Evolutionary conservation across 2,797 vertebrate genomes (phyloP).

Genomic region (Microhierax caerulescens): DNA sequence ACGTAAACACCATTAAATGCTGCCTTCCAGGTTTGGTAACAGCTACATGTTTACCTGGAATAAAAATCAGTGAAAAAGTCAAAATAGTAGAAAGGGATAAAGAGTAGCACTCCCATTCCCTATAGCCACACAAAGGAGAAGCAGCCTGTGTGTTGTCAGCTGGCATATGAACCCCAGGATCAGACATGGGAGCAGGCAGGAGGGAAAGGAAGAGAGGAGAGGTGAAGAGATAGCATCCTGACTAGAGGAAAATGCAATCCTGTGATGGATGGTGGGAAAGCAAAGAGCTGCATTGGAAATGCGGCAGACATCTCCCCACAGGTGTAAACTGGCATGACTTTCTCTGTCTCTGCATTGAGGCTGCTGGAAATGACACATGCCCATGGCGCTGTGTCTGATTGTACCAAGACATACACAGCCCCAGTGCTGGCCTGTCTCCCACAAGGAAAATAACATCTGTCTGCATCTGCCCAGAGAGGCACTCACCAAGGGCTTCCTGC

Average conservation of each 20-base stretch:
- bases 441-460: not conserved
- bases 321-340: not conserved
- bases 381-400: not conserved
- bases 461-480: not conserved
- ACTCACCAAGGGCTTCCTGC: not conserved
- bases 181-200: not conserved
- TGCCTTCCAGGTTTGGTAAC: not conserved
- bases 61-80: not conserved
- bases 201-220: not conserved
- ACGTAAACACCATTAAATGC: fast-evolving
- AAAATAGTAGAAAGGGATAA: not conserved
- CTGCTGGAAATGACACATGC: not conserved
- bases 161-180: not conserved
- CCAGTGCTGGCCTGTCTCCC: not conserved
- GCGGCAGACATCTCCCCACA: not conserved
- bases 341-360: not conserved
- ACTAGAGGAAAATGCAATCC: no score
- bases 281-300: not conserved
- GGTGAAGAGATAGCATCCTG: not conserved
- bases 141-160: not conserved
- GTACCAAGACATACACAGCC: not conserved
- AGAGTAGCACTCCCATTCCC: not conserved
- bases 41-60: not conserved
- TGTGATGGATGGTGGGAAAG: not conserved
- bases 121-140: not conserved